Evolutionary conservation across 2,888 invertebrate species (phyloP), one percentile per base, ranked within the genome.

Genomic region (Mythimna loreyi): DNA sequence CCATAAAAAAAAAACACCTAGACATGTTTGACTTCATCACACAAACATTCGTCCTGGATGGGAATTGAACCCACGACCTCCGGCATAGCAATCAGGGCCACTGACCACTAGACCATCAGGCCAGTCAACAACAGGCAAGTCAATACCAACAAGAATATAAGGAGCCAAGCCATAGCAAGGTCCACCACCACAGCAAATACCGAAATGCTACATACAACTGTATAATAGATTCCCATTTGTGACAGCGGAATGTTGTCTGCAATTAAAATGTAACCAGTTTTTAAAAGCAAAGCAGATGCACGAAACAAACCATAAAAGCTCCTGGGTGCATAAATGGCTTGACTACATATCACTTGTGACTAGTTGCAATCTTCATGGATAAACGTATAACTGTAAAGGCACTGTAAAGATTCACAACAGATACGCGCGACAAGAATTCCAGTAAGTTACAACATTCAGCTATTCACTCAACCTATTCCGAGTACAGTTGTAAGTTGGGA

Each of bases 401-500:
- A 43, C 61, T 62, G 61, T 61, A 56, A 60, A 78, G 75, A 78
- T 78, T 56, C 63, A 52, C 65, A 58, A 53, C 23, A 70, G 78
- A 78, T 78, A 78, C 63, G 66, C 36, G 57, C 60, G 64, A 72
- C 77, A 75, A 78, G 66, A 78, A 73, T 81, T 71, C 66, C 59
- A 58, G 67, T 61, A 64, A 67, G 68, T 64, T 64, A 74, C 70
- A 68, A 69, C 67, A 78, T 61, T 71, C 49, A 57, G 59, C 66
- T 66, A 68, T 71, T 66, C 72, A 69, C 67, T 65, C 68, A 69
- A 75, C 64, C 66, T 68, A 65, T 67, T 68, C 67, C 40, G 19
- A 55, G 70, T 75, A 79, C 71, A 79, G 70, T 69, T 75, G 75
- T 72, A 67, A 78, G 78, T 67, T 73, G 72, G 71, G 47, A 80